Conservation (phyloP, 2,113 vertebrate genomes). For the Strix aluco region DNA sequence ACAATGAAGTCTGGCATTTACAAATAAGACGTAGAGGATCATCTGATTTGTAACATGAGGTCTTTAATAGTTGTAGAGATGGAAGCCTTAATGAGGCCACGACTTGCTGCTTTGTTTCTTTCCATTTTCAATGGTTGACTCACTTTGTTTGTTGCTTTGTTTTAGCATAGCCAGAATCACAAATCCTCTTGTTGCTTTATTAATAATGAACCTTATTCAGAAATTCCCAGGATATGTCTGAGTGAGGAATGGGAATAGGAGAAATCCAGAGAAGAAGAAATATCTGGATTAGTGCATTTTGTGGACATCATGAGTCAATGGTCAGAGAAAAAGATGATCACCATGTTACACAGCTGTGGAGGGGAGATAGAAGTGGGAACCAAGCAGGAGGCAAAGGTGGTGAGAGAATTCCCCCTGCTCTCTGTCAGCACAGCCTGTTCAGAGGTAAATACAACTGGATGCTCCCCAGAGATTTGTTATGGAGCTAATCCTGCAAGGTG, state of each 20-base stretch:
- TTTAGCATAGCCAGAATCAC: not conserved
- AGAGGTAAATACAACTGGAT: not conserved
- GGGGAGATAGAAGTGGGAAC: not conserved
- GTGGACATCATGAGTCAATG: not conserved
- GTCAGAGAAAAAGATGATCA: not conserved
- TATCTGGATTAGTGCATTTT: not conserved
- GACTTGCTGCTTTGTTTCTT: not conserved
- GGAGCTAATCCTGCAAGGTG: not conserved
- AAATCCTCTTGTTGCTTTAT: not conserved
- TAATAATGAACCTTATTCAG: not conserved
- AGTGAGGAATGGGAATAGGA: not conserved
- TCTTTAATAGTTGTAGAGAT: not conserved
- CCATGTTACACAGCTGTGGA: not conserved
- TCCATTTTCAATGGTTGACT: not conserved
- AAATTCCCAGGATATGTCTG: not conserved
- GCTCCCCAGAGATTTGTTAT: not conserved
- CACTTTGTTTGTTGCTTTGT: not conserved
- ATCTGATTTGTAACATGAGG: constrained; percentile 25
- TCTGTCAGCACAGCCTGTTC: not conserved
- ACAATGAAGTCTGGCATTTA: constrained; percentile 10
- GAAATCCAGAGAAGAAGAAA: not conserved
- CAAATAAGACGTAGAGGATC: not conserved
- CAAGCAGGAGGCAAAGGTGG: not conserved
- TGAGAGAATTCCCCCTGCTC: not conserved
- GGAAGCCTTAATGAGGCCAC: not conserved